Conservation (phyloP, 2,888 invertebrate genomes). For the Drosophila gaucha region DNA sequence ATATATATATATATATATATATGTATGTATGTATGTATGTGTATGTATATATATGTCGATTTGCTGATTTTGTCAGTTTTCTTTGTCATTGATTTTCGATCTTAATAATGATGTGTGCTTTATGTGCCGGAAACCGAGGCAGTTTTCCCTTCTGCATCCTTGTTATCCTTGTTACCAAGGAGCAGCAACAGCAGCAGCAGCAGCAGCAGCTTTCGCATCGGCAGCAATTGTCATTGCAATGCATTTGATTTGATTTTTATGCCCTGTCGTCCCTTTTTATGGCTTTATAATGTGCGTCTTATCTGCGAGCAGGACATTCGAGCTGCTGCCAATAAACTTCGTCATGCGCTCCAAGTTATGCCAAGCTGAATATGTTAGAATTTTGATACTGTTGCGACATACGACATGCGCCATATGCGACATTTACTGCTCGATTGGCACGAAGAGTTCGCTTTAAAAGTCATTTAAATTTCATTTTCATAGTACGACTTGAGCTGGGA, state of each 20-base stretch:
- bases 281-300: conserved; percentile 51
- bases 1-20: background rate
- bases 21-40: background rate
- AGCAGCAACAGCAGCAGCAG: background rate
- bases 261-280: conserved; percentile 59
- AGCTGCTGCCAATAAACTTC: conserved; percentile 19
- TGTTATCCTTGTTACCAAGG: conserved; percentile 10
- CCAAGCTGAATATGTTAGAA: conserved; percentile 1
- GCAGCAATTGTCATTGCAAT: conserved; percentile 63
- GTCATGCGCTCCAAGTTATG: conserved; percentile 3
- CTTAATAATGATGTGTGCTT: conserved; percentile 73
- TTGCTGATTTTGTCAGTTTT: conserved; percentile 76
- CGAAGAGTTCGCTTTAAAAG: background rate
- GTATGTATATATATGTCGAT: background rate
- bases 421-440: background rate
- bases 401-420: background rate
- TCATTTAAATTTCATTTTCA: background rate
- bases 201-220: conserved; percentile 12
- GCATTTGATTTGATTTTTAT: conserved; percentile 67
- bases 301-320: conserved; percentile 21
- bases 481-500: background rate
- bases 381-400: background rate
- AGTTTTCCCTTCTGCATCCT: conserved; percentile 19
- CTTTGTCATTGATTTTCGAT: conserved; percentile 75
- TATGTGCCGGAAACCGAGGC: conserved; percentile 64